A percentile compares a stretch with the other conserved stretches of the same genome.
phyloP scores from a whole-genome alignment of 2,888 invertebrate species.

The Chymomyza procnemis region DNA sequence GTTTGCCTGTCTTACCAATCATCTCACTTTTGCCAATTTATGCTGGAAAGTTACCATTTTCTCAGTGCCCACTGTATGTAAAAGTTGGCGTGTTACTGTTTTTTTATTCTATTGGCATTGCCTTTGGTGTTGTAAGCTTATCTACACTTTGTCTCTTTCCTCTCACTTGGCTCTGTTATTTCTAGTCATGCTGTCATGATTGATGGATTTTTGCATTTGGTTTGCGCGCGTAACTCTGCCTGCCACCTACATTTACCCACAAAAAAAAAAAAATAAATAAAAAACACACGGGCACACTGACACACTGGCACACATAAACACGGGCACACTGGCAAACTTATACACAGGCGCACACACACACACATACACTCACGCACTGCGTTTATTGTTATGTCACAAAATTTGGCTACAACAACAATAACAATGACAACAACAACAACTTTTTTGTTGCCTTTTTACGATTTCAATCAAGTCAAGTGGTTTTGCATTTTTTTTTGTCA shows the following conservation, averaged over 20 bases:
- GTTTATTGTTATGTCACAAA: slow-evolving; percentile 54
- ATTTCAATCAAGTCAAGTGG: slow-evolving; percentile 73
- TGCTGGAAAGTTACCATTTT: background rate
- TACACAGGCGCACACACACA: background rate
- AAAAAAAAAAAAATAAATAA: background rate
- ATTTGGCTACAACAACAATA: slow-evolving; percentile 3
- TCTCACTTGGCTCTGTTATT: background rate
- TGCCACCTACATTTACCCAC: background rate
- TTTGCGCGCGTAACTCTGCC: background rate
- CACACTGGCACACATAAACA: background rate
- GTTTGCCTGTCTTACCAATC: no score
- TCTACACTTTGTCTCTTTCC: background rate
- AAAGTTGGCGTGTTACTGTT: background rate
- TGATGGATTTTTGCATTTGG: slow-evolving; percentile 16
- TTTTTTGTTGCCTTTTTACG: slow-evolving; percentile 43
- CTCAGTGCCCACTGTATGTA: background rate
- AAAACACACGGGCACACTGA: no score
- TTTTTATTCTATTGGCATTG: background rate
- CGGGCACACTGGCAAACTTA: slow-evolving; percentile 23
- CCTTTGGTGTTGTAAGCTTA: background rate
- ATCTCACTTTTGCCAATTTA: no score
- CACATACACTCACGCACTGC: slow-evolving; percentile 25
- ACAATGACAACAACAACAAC: slow-evolving; percentile 5
- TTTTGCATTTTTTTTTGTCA: slow-evolving; percentile 53
- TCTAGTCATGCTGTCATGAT: slow-evolving; percentile 4